Evolutionary conservation across 1,140 invertebrate genomes (phyloP).

Genomic region (Mycetomoellerius zeteki): DNA sequence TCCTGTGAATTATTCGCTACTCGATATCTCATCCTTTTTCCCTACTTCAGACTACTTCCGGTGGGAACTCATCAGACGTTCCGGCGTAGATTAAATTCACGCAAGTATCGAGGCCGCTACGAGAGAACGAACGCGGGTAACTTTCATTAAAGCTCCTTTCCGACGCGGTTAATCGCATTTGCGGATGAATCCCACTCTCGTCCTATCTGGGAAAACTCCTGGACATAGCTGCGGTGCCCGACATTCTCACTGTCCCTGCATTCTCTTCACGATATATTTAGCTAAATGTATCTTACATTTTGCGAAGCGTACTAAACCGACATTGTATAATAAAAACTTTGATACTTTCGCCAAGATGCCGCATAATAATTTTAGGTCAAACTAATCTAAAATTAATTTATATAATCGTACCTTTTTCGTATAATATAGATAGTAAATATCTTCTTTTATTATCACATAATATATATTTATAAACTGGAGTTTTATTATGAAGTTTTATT

Average conservation of each 20-base stretch:
- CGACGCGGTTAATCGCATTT: conserved; percentile 60
- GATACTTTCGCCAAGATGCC: background rate
- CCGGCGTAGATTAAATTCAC: conserved; percentile 43
- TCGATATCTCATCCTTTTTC: conserved; percentile 55
- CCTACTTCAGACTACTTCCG: background rate
- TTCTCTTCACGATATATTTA: conserved; percentile 1
- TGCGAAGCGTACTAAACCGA: background rate
- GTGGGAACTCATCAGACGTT: conserved; percentile 32
- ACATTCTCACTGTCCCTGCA: background rate
- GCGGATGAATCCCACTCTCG: background rate
- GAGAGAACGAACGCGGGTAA: conserved; percentile 28
- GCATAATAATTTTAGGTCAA: background rate
- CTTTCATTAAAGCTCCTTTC: conserved; percentile 65
- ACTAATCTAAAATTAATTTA: background rate
- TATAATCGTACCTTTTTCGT: background rate
- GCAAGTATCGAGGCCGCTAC: conserved; percentile 45
- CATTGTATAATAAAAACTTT: background rate
- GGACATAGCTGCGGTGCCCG: background rate
- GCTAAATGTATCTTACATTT: background rate
- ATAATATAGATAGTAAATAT: background rate
- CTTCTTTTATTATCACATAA: background rate
- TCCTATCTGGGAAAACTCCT: conserved; percentile 49
- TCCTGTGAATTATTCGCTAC: conserved; percentile 42
- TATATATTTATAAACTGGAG: background rate
- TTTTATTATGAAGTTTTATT: background rate